Evolutionary conservation across 2,888 invertebrate species (phyloP).

Genomic region (Heteropelma amictum): DNA sequence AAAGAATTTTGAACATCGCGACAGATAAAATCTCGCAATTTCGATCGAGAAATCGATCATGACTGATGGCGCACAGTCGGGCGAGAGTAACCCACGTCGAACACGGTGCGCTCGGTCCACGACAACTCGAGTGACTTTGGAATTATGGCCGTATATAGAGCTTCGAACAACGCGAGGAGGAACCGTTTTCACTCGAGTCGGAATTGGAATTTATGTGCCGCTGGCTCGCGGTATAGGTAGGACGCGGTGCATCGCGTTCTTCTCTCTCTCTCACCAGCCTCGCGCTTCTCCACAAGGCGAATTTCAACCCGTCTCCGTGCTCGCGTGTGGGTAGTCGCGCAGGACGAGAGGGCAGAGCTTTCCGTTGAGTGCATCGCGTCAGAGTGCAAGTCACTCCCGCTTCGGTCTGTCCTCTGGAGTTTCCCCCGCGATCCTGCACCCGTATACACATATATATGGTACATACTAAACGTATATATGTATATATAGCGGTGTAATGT

Average conservation of each 20-base stretch:
- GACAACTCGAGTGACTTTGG: conserved; percentile 55
- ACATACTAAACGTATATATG: not conserved
- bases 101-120: conserved; percentile 50
- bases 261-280: conserved; percentile 51
- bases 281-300: conserved; percentile 19
- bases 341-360: conserved; percentile 9
- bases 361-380: conserved; percentile 6
- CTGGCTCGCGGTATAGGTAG: conserved; percentile 30
- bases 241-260: conserved; percentile 36
- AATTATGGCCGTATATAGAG: conserved; percentile 59
- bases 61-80: no score
- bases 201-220: conserved; percentile 59
- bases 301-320: conserved; percentile 20
- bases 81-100: conserved; percentile 25
- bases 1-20: no score
- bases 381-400: conserved; percentile 19
- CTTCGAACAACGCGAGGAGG: conserved; percentile 56
- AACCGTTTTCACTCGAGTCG: conserved; percentile 58
- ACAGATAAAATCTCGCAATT: no score
- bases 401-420: conserved; percentile 46
- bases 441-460: no score
- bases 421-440: conserved; percentile 28
- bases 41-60: not conserved
- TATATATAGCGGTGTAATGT: not conserved
- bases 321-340: conserved; percentile 5